These are phyloP conservation scores for Ptychadena robeensis DNA, from an alignment of 2,797 vertebrate genomes.

Conservation along the genomic window DNA sequence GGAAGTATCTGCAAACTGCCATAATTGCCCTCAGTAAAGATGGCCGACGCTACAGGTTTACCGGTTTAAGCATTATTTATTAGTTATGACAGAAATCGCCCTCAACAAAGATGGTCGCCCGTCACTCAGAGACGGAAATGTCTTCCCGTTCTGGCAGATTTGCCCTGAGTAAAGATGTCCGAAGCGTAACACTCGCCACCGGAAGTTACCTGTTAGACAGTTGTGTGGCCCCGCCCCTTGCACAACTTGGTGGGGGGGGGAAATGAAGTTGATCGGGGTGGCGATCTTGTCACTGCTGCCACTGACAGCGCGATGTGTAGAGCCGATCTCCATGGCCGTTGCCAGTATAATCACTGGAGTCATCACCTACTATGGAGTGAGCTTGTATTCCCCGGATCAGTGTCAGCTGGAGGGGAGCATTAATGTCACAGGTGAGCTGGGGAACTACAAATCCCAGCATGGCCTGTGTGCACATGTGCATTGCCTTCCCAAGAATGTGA, in stretches of 20 bases:
- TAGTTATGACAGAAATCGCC: no score
- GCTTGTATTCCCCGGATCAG: constrained; percentile 1
- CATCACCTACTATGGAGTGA: constrained; percentile 21
- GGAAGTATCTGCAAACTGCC: no score
- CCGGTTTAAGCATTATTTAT: no score
- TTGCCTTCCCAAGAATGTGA: no score
- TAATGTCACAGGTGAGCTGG: constrained; percentile 28
- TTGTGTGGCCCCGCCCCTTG: background rate
- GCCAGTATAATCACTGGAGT: constrained; percentile 12
- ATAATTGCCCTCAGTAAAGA: constrained; percentile 28
- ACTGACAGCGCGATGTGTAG: background rate
- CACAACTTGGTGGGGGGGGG: background rate
- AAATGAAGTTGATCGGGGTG: constrained; percentile 24
- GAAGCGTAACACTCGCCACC: background rate
- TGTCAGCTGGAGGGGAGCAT: background rate
- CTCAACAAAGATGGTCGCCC: no score
- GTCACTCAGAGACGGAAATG: no score
- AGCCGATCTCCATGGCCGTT: constrained; percentile 24
- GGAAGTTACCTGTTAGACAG: background rate
- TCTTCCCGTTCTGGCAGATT: background rate
- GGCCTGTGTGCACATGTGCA: no score
- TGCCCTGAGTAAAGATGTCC: background rate
- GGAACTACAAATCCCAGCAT: background rate
- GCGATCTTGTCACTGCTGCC: constrained; percentile 6
- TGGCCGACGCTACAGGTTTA: constrained; percentile 26